A percentile compares a stretch with the other conserved stretches of the same genome.
Evolutionary conservation across 2,888 invertebrate genomes (phyloP).

Genomic region (Lamellibrachia satsuma): DNA sequence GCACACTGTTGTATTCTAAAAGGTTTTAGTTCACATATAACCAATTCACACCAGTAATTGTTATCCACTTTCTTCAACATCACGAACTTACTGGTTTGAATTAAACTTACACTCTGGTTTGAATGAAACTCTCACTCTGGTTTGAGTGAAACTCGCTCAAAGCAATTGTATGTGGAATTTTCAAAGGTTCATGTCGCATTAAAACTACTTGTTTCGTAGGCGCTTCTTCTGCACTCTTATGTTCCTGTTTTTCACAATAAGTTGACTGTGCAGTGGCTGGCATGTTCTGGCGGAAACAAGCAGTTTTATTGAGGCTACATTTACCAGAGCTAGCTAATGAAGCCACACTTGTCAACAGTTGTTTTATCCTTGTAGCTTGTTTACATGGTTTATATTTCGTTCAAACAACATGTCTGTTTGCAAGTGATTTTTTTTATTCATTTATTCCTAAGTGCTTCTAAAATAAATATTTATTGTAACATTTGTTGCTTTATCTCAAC

Average conservation of each 20-base stretch:
- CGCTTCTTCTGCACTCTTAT: not conserved
- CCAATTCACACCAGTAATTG: not conserved
- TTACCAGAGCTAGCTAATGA: not conserved
- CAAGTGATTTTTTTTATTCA: too few species aligned
- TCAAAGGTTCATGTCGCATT: not conserved
- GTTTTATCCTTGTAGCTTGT: too few species aligned
- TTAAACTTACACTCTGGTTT: not conserved
- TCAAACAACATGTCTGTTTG: too few species aligned
- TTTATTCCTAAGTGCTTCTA: not conserved
- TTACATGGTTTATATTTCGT: too few species aligned
- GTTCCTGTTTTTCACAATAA: not conserved
- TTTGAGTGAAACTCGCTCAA: not conserved
- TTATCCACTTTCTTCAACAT: not conserved
- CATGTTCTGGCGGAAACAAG: not conserved
- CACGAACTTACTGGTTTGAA: not conserved
- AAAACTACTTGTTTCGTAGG: not conserved
- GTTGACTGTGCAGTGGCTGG: not conserved
- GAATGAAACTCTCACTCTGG: not conserved
- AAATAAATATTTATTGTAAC: not conserved
- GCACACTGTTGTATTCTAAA: not conserved
- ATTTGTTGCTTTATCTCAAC: not conserved
- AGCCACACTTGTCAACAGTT: too few species aligned
- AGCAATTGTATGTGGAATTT: not conserved
- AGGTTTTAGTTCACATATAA: not conserved
- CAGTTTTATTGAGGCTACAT: not conserved